Base-by-base conservation (phyloP, 2,113 vertebrate genomes). In the Gallinago undulata region DNA sequence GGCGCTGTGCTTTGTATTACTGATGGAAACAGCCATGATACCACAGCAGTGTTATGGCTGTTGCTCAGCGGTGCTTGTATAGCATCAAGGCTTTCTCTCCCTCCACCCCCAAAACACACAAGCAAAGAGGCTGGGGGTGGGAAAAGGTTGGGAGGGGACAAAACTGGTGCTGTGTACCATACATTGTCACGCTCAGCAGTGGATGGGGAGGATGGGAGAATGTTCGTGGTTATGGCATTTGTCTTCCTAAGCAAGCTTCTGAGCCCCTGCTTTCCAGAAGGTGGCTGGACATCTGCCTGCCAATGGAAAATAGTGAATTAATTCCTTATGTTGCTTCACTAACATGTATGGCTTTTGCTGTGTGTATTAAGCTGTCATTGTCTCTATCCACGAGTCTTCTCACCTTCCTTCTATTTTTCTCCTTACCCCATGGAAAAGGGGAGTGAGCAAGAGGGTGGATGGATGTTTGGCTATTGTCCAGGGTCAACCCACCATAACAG, bases 171-270 rank as follows among this genome's bases (percentile, higher is more conserved):
- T 64, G 43, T 9, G 6, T 73, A 14, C 13, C 21, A 2, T 64
- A 14, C 10, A 14, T 45, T 24, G 25, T 84, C 45, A 45, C 1
- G 3, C 30, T 67, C 30, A 62, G 30, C 35, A 48, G 60, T 43
- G n/a, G 41, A 78, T 31, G 23, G 33, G 14, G 11, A 75, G 37
- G 14, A 87, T 50, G 24, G 11, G 11, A 27, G 23, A 76, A 55
- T 0, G 1, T 50, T 89, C 1, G 0, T 55, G 31, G 14, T 27
- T 70, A n/a, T 30, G 14, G 19, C 1, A 0, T 66, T 85, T 50
- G 51, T 81, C 27, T 76, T 60, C 19, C 21, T 10, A 50, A 51
- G 47, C 19, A 81, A 48, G 47, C 21, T 48, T 5, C 19, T 35
- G 43, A 57, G 35, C 28, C 33, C 31, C 10, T 67, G 23, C 59